A percentile compares a stretch with the other conserved stretches of the same genome.
phyloP scores from a whole-genome alignment of 2,797 vertebrate genomes.

The Tenualosa thibaudeaui region DNA sequence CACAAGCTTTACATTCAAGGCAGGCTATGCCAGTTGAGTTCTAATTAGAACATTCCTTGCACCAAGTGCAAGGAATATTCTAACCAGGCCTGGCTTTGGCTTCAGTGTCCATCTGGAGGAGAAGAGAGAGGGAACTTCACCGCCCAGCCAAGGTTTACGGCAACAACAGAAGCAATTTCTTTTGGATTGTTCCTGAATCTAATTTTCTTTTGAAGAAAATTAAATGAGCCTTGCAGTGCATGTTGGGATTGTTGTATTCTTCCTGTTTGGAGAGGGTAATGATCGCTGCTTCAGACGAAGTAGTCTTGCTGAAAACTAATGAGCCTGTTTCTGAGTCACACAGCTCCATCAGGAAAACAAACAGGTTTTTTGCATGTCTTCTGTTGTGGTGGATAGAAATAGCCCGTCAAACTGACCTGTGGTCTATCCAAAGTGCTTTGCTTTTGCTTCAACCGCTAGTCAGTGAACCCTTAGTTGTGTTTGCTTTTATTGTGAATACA shows the following conservation, averaged over 20 bases:
- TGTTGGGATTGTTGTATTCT: neutral
- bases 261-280: neutral
- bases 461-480: neutral
- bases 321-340: neutral
- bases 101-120: neutral
- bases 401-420: neutral
- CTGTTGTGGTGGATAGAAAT: slow-evolving; percentile 13
- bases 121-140: neutral
- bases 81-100: neutral
- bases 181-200: neutral
- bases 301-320: neutral
- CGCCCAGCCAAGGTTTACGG: neutral
- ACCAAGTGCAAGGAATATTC: neutral
- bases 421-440: neutral
- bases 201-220: neutral
- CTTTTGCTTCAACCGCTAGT: slow-evolving; percentile 8
- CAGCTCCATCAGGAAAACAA: neutral
- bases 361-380: neutral
- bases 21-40: neutral
- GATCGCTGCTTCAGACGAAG: neutral
- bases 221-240: neutral
- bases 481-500: neutral
- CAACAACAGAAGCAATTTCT: neutral
- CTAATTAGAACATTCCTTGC: neutral
- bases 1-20: neutral